phyloP scores from a whole-genome alignment of 2,888 invertebrate species.

The Ypsolopha sequella region DNA sequence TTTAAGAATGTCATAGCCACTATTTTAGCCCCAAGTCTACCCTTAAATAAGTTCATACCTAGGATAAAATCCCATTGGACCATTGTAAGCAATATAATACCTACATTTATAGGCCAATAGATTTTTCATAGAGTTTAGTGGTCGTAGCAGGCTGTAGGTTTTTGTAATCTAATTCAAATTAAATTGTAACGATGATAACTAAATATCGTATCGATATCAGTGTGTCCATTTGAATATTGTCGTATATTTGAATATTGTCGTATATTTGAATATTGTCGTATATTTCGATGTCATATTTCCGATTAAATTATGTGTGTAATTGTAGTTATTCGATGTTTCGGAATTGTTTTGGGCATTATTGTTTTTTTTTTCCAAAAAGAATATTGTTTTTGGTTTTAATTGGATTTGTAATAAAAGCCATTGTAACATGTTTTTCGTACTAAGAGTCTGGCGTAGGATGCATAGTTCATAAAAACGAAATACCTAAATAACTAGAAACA shows the following conservation, averaged over 20 bases:
- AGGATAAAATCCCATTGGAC: conserved; percentile 57
- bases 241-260: no score
- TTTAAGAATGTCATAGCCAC: not conserved
- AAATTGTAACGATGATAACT: conserved; percentile 1
- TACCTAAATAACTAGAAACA: no score
- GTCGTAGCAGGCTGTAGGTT: conserved; percentile 57
- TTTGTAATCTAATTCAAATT: conserved; percentile 32
- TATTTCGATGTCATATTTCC: conserved; percentile 8
- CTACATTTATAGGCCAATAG: conserved; percentile 52
- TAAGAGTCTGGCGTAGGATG: no score
- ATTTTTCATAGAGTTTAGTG: conserved; percentile 45
- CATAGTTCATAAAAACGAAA: no score
- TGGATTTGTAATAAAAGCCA: no score
- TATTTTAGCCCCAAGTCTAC: conserved; percentile 7
- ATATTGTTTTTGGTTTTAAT: no score
- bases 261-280: conserved; percentile 16
- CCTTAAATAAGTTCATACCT: conserved; percentile 29
- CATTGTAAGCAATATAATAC: conserved; percentile 62
- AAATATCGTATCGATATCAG: conserved; percentile 16
- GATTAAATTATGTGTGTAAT: conserved; percentile 11
- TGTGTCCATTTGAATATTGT: conserved; percentile 25
- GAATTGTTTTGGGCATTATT: no score
- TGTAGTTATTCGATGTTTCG: conserved; percentile 6
- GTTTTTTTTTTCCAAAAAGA: no score
- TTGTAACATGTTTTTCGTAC: no score